Conservation (phyloP, 37 sponge, comb jelly and placozoan species). For the Haliclona indistincta region DNA sequence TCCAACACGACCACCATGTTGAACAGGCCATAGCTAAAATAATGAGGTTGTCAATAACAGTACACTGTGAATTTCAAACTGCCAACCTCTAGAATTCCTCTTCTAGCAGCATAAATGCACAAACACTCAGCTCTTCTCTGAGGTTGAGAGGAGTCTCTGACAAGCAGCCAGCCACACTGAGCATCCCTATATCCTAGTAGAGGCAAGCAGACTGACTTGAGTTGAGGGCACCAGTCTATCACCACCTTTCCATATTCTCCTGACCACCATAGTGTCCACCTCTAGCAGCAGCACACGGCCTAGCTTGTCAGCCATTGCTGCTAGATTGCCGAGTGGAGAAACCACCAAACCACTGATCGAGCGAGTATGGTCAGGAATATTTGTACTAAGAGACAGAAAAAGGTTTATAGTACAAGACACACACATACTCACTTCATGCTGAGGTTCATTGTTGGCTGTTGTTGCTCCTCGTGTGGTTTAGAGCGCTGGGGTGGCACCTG, state of each 20-base stretch:
- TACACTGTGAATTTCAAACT: not conserved
- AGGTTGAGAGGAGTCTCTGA: conserved; percentile 3
- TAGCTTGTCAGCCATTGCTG: conserved; percentile 64
- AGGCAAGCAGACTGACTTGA: not conserved
- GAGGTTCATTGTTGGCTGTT: conserved; percentile 15
- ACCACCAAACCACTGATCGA: conserved; percentile 24
- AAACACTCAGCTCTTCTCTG: conserved; percentile 61
- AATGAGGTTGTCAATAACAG: not conserved
- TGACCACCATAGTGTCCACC: conserved; percentile 28
- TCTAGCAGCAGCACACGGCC: conserved; percentile 81
- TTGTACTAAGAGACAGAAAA: conserved; percentile 23
- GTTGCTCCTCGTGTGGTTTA: conserved; percentile 26
- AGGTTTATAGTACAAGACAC: not conserved
- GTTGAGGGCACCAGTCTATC: not conserved
- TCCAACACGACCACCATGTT: conserved; percentile 65
- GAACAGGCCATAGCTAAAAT: conserved; percentile 77
- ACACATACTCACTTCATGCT: conserved; percentile 30
- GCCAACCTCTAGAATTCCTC: conserved; percentile 84
- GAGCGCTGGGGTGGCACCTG: not conserved
- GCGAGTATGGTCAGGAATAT: conserved; percentile 56
- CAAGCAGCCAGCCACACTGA: conserved; percentile 88
- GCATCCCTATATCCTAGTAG: conserved; percentile 81
- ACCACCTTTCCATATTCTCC: conserved; percentile 86
- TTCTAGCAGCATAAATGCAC: conserved; percentile 69
- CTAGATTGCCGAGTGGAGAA: conserved; percentile 62